A percentile compares a stretch with the other conserved stretches of the same genome.
Conservation (phyloP, 1,140 invertebrate genomes). For the Bathynomus jamesi region DNA sequence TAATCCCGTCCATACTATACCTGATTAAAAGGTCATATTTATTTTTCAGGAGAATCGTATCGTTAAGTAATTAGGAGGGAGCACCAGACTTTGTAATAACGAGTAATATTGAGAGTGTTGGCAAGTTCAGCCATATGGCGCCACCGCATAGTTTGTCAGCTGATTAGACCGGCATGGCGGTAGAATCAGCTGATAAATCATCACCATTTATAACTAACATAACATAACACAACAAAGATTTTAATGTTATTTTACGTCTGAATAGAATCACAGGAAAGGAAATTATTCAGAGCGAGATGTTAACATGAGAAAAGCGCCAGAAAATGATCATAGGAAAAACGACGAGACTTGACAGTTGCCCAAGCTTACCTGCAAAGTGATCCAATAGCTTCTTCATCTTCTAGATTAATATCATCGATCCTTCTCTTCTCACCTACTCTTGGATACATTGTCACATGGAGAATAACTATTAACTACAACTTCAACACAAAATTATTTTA, state of each 20-base stretch:
- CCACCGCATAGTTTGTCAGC: background rate
- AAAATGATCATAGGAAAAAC: background rate
- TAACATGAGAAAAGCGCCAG: background rate
- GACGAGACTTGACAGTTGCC: background rate
- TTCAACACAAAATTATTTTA: background rate
- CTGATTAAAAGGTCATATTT: too few species aligned
- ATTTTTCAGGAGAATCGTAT: too few species aligned
- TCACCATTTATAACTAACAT: background rate
- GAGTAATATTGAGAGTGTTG: too few species aligned
- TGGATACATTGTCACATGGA: background rate
- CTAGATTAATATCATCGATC: background rate
- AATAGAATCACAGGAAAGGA: too few species aligned
- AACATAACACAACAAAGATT: background rate
- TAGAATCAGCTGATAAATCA: background rate
- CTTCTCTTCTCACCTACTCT: background rate
- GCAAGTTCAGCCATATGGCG: background rate
- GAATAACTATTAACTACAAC: background rate
- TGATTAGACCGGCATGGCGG: background rate
- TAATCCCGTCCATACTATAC: too few species aligned
- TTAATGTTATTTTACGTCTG: too few species aligned
- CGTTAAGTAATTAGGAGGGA: too few species aligned
- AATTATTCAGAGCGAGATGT: background rate
- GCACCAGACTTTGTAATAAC: too few species aligned
- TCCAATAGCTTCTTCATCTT: background rate
- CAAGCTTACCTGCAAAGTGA: background rate